Conservation (phyloP, 2,797 vertebrate genomes). For the Neolamprologus multifasciatus region DNA sequence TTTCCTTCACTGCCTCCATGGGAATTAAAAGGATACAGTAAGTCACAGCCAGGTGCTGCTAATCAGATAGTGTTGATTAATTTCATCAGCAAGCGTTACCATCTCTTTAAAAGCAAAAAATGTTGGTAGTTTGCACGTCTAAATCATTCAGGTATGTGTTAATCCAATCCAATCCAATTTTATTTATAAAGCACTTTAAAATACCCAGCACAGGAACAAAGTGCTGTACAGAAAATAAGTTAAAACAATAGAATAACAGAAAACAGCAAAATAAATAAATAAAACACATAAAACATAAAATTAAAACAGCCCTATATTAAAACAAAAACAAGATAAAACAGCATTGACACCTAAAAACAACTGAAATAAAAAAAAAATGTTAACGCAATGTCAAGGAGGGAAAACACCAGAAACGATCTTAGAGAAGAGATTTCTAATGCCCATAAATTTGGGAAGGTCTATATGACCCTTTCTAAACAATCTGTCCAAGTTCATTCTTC, state of each 20-base stretch:
- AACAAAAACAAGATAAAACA: too few species aligned
- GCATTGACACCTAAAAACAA: too few species aligned
- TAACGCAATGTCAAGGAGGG: neutral
- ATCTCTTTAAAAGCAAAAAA: neutral
- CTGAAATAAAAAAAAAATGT: too few species aligned
- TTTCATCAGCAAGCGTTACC: neutral
- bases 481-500: fast-evolving
- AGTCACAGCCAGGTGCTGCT: neutral
- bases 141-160: neutral
- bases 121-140: neutral
- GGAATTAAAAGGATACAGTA: neutral
- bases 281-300: too few species aligned
- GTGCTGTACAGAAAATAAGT: too few species aligned
- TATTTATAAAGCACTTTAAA: too few species aligned
- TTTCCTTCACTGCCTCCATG: neutral
- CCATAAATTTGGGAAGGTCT: neutral
- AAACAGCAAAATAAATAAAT: too few species aligned
- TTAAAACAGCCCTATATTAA: too few species aligned
- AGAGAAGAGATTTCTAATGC: neutral
- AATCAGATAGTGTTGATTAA: neutral
- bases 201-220: too few species aligned
- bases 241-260: too few species aligned
- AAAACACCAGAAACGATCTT: neutral
- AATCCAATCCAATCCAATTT: too few species aligned
- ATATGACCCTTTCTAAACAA: neutral